These are phyloP conservation scores for Autographa gamma DNA, from an alignment of 2,888 invertebrate genomes.

Conservation along the genomic window DNA sequence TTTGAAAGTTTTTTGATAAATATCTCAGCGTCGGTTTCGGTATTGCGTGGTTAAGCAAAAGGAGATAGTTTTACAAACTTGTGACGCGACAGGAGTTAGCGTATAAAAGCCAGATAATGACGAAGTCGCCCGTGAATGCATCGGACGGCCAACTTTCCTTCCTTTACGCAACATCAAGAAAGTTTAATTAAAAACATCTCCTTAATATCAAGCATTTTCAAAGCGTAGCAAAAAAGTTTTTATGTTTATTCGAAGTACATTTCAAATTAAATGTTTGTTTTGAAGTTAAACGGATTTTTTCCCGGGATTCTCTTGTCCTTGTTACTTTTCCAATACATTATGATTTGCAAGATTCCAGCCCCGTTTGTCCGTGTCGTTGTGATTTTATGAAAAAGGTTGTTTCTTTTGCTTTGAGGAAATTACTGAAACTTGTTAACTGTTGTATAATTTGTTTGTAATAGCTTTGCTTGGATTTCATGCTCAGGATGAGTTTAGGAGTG, in stretches of 20 bases:
- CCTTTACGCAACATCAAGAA: constrained; percentile 66
- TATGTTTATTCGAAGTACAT: constrained; percentile 70
- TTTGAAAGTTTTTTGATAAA: no score
- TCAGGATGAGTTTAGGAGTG: background rate
- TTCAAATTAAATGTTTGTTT: constrained; percentile 73
- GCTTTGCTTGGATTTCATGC: background rate
- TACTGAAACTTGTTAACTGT: constrained; percentile 5
- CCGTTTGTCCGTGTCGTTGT: constrained; percentile 1
- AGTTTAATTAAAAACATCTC: constrained; percentile 80
- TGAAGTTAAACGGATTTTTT: constrained; percentile 66
- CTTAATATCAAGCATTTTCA: constrained; percentile 66
- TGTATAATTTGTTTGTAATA: constrained; percentile 3
- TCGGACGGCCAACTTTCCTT: constrained; percentile 53
- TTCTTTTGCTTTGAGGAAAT: background rate
- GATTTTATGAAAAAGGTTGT: constrained; percentile 11
- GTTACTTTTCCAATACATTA: constrained; percentile 60
- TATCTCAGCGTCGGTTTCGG: constrained; percentile 17
- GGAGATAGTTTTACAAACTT: constrained; percentile 46
- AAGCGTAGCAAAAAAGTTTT: constrained; percentile 65
- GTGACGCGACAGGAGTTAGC: constrained; percentile 38
- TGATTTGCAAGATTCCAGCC: constrained; percentile 25
- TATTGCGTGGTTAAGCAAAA: constrained; percentile 13
- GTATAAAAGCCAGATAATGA: constrained; percentile 46
- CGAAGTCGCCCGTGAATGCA: constrained; percentile 40
- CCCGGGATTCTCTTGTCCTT: constrained; percentile 57